phyloP scores from a whole-genome alignment of 1,140 invertebrate genomes.

The Drosophila subobscura region DNA sequence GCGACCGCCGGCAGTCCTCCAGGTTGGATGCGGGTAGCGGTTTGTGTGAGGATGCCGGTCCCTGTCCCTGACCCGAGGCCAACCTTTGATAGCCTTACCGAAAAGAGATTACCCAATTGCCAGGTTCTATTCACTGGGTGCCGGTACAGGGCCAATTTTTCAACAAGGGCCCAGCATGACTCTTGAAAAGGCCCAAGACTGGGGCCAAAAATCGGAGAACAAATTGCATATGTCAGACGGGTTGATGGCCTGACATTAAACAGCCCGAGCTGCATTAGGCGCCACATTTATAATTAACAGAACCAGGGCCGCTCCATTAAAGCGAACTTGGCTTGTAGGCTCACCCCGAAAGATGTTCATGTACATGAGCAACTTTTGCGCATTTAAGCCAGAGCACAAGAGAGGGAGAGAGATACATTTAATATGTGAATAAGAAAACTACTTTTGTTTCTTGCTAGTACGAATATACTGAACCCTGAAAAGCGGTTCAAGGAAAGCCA shows the following conservation, averaged over 20 bases:
- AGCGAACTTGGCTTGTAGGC: slow-evolving; percentile 42
- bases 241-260: slow-evolving; percentile 31
- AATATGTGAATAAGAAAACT: slow-evolving; percentile 36
- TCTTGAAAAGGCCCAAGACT: slow-evolving; percentile 1
- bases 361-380: slow-evolving; percentile 35
- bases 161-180: slow-evolving; percentile 9
- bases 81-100: slow-evolving; percentile 59
- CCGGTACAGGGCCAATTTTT: slow-evolving; percentile 24
- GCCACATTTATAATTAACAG: slow-evolving; percentile 53
- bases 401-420: slow-evolving; percentile 28
- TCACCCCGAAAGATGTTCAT: slow-evolving; percentile 2
- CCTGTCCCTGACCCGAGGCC: slow-evolving; percentile 36
- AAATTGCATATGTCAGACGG: slow-evolving; percentile 47
- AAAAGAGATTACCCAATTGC: slow-evolving; percentile 57
- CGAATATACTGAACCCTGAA: slow-evolving; percentile 13
- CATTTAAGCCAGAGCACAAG: slow-evolving; percentile 28
- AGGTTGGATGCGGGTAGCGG: neutral
- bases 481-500: slow-evolving; percentile 21
- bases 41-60: neutral
- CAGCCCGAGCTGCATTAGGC: slow-evolving; percentile 22
- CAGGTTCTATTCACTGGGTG: neutral
- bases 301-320: slow-evolving; percentile 29
- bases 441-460: slow-evolving; percentile 14
- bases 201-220: slow-evolving; percentile 11
- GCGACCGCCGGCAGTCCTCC: slow-evolving; percentile 25